Base-by-base conservation (phyloP, 2,888 invertebrate genomes). In the Tortrix viridana region DNA sequence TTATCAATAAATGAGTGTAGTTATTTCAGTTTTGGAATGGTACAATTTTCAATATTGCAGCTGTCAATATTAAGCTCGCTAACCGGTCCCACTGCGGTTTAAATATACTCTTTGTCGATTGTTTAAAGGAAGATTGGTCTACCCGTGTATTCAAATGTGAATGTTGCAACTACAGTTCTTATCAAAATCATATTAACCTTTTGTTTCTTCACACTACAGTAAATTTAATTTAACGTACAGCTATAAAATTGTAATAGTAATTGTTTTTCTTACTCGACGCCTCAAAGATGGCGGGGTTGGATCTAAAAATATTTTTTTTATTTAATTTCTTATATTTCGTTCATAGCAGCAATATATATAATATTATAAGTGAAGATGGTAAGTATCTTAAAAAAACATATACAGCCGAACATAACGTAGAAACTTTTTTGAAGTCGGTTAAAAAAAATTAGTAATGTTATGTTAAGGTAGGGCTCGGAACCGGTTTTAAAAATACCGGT, bases 251-350 rank as follows among this genome's bases (percentile, higher is more conserved):
- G 1, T 41, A 63, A 22, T 16, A 6, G 1, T 41, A 16, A 43
- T 19, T 20, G 52, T 0, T 20, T 41, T 53, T 32, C 18, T 5
- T 26, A 43, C 14, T 44, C 18, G 1, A 3, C 43, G 26, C 19
- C 18, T 16, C 16, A 3, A 20, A 38, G 4, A 63, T 63, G 63
- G 26, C 56, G 47, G 37, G 16, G 38, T 38, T 18, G 20, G 19
- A 3, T 18, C 9, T 19, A 2, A 19, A 20, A 16, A 14, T 85
- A 82, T 85, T 66, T 70, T 76, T 50, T 66, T 56, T 32, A 53
- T 43, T 52, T 43, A 56, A 55, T 65, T 54, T 14, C 49, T 37
- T 62, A 37, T 26, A 32, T 26, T 19, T 23, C 4, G 32, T 59
- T 53, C 19, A 48, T 19, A n/a, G 53, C 7, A 5, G 22, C 12